Conservation (phyloP, 2,888 invertebrate genomes). For the Nebria salina region DNA sequence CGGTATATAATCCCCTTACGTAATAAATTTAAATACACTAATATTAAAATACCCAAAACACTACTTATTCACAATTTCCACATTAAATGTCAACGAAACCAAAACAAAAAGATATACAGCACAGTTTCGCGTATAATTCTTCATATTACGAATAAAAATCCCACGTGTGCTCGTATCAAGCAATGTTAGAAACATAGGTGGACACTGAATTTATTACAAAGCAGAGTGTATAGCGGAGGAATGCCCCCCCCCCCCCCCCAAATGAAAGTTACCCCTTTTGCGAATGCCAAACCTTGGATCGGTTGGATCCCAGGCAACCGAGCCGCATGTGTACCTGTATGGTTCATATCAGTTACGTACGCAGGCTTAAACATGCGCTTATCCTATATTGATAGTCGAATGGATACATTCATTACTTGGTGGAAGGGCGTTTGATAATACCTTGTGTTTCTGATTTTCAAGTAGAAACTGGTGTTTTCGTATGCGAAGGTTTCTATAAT, state of each 20-base stretch:
- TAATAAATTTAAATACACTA: not conserved
- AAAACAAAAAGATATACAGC: not conserved
- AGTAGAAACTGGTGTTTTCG: not conserved
- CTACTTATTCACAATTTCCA: not conserved
- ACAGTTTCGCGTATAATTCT: not conserved
- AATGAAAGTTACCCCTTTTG: not conserved
- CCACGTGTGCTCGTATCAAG: not conserved
- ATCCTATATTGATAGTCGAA: not conserved
- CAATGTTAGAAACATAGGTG: not conserved
- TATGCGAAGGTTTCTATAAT: not conserved
- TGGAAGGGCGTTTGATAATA: not conserved
- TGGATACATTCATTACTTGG: not conserved
- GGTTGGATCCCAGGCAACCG: not conserved
- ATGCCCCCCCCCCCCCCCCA: not conserved
- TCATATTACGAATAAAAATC: not conserved
- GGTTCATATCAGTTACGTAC: not conserved
- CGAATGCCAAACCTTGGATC: not conserved
- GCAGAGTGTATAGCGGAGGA: not conserved
- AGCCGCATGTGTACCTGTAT: not conserved
- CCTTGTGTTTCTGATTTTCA: not conserved
- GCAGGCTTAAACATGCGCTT: not conserved
- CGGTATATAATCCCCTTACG: not conserved
- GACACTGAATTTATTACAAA: not conserved
- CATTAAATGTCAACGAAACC: not conserved
- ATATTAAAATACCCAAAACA: not conserved